Percentiles rank a stretch among this genome's conserved stretches.
These are phyloP conservation scores for Hyposmocoma kahamanoa DNA, from an alignment of 1,140 invertebrate genomes.

Conservation along the genomic window DNA sequence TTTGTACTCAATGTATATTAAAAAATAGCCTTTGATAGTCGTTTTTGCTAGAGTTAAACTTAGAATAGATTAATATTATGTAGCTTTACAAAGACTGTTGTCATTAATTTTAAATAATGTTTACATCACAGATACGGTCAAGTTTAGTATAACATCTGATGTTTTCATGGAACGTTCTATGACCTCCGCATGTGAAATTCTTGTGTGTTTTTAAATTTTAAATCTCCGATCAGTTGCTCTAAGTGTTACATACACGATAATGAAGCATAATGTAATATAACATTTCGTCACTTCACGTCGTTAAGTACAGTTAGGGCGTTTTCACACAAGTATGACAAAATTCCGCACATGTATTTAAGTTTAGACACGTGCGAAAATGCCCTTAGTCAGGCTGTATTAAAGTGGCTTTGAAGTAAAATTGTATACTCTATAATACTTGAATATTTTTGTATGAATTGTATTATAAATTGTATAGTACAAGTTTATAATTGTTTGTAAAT, in stretches of 20 bases:
- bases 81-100: constrained; percentile 22
- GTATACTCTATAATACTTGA: constrained; percentile 1
- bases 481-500: constrained; percentile 8
- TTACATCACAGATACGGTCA: background rate
- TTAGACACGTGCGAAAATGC: background rate
- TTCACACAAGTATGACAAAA: background rate
- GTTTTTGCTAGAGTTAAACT: background rate
- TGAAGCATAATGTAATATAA: constrained; percentile 1
- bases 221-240: background rate
- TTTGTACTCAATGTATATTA: background rate
- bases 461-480: constrained; percentile 19
- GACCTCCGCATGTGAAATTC: too few relatives aligned
- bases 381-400: background rate
- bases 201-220: too few relatives aligned
- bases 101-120: constrained; percentile 13
- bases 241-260: background rate
- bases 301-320: background rate
- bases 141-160: too few relatives aligned
- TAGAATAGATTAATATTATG: background rate
- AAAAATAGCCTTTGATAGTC: background rate
- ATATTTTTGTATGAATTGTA: constrained; percentile 29
- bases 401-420: constrained; percentile 3
- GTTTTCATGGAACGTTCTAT: too few relatives aligned
- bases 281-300: background rate
- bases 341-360: too few relatives aligned